Evolutionary conservation across 2,888 invertebrate genomes (phyloP), one percentile per base, ranked within the genome.

Genomic region (Drosophila mimetica): DNA sequence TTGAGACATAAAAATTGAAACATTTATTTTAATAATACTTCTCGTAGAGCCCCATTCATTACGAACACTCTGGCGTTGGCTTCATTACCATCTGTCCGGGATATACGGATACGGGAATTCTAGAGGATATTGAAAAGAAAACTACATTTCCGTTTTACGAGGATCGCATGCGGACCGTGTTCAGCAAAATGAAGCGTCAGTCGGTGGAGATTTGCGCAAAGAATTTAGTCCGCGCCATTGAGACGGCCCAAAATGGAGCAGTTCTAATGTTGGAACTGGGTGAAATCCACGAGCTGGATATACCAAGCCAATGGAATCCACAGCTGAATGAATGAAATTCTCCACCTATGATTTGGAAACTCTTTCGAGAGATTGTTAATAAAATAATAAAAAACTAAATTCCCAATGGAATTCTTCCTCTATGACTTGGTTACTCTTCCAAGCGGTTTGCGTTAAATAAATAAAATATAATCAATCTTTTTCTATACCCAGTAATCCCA

Each of bases 51-150:
- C 65, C 77, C 4, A 46, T 65, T 4, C 77, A 84, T 51, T 86
- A 67, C 54, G 64, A 66, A 0, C 71, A 57, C 41, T 79, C 76
- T 13, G 86, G 87, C 7, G 77, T 90, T 9, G 75, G 72, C 11
- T 81, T 89, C 16, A 75, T 90, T 2, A 82, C 84, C 13, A 74
- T 90, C 14, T 89, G 89, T 60, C 89, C 89, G 0, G 89, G 89
- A 1, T 77, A 81, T 4, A 89, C 89, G 1, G 76, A 87, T 0
- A 89, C 89, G 4, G 39, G 81, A 0, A 54, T 89, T 16, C 53
- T 89, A 4, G 64, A 80, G 8, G 69, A 74, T 5, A 64, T 83
- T 16, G 32, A 13, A 3, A 79, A 72, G 3, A 87, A 83, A 18
- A 66, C 70, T 0, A 88, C 88, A 0, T 89, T 90, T 41, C 54